These are phyloP conservation scores for Myotis davidii DNA, from an alignment of 2,113 vertebrate genomes.

Conservation along the genomic window DNA sequence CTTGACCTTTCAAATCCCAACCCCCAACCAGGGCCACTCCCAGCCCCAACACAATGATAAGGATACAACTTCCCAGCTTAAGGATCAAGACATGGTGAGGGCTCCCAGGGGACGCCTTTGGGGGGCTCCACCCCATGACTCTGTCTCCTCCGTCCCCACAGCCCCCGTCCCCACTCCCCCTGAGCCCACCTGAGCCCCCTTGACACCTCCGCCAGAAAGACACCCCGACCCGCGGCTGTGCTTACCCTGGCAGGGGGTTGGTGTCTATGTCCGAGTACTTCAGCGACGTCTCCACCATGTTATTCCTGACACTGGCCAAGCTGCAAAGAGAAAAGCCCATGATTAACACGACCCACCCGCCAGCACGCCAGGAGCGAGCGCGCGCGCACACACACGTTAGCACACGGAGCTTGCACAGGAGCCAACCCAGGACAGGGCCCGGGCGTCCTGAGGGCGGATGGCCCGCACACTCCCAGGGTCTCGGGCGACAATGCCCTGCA, in stretches of 20 bases:
- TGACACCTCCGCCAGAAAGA: background rate
- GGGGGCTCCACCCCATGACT: background rate
- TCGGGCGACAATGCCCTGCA: background rate
- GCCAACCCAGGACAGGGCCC: background rate
- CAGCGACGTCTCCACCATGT: background rate
- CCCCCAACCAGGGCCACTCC: background rate
- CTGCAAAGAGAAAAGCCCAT: slow-evolving; percentile 31
- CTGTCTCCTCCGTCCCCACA: background rate
- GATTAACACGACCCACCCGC: background rate
- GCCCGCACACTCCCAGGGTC: background rate
- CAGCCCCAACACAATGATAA: background rate
- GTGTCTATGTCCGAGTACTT: slow-evolving; percentile 6
- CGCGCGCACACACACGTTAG: fast-evolving
- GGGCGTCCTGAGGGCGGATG: background rate
- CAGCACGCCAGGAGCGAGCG: background rate
- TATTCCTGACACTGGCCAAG: background rate
- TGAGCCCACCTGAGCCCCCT: background rate
- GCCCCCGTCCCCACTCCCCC: background rate
- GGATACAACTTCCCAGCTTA: background rate
- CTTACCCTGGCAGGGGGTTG: slow-evolving; percentile 59
- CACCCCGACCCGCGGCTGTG: background rate
- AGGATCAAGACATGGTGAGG: background rate
- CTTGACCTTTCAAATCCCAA: background rate
- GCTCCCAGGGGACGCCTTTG: background rate
- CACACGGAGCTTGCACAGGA: too few species aligned